A percentile compares a stretch with the other conserved stretches of the same genome.
phyloP scores from a whole-genome alignment of 2,888 invertebrate species.

The Antitype chi region DNA sequence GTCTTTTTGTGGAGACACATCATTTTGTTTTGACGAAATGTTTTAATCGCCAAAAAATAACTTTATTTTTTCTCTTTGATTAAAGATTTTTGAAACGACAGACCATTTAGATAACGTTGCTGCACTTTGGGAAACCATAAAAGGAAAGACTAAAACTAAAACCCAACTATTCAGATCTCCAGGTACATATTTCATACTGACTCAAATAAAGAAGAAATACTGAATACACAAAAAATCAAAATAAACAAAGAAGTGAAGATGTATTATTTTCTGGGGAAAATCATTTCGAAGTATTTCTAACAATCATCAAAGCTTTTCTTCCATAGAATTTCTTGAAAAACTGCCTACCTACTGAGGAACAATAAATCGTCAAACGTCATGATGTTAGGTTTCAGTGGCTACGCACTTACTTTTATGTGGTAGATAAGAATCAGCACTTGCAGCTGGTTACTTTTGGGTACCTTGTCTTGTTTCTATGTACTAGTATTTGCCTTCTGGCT shows the following conservation, averaged over 20 bases:
- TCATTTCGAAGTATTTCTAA: neutral
- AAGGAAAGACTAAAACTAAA: neutral
- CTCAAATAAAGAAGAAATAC: neutral
- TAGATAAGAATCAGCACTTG: slow-evolving; percentile 13
- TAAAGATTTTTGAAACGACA: neutral
- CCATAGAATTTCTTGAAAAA: slow-evolving; percentile 5
- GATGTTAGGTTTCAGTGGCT: neutral
- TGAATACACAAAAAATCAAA: neutral
- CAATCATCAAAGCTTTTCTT: slow-evolving; percentile 1
- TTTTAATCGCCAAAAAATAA: neutral
- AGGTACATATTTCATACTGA: neutral
- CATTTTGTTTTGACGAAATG: neutral
- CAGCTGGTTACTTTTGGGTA: slow-evolving; percentile 4
- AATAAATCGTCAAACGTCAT: slow-evolving; percentile 30
- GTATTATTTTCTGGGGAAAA: neutral
- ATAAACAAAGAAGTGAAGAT: neutral
- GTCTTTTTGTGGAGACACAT: neutral
- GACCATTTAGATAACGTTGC: neutral
- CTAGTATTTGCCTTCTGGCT: neutral
- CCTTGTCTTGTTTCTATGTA: neutral
- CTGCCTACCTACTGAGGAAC: slow-evolving; percentile 10
- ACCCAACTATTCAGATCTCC: too few relatives aligned
- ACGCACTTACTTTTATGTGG: neutral
- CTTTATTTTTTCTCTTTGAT: neutral
- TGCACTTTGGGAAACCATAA: neutral